Evolutionary conservation across 2,797 vertebrate genomes (phyloP).

Genomic region (Anomalospiza imberbis): DNA sequence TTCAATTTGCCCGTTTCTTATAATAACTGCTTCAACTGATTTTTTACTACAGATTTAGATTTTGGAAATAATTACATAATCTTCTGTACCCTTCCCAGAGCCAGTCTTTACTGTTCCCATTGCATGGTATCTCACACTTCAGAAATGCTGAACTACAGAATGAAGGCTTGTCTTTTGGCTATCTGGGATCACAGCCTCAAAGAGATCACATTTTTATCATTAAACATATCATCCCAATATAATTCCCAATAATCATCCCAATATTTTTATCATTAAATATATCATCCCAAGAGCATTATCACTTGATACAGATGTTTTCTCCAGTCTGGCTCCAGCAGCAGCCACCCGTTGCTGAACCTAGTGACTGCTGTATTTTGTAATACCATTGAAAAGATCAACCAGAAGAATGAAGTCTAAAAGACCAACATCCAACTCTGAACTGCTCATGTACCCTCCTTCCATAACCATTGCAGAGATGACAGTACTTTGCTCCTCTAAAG

Average conservation of each 20-base stretch:
- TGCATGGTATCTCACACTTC: background rate
- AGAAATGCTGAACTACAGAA: background rate
- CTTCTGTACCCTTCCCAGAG: background rate
- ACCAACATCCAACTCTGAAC: background rate
- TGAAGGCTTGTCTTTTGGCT: background rate
- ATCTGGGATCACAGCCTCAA: background rate
- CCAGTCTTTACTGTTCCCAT: background rate
- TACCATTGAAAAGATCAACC: background rate
- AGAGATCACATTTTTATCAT: background rate
- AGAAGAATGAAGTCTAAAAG: background rate
- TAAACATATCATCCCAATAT: no score
- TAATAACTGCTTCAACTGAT: background rate
- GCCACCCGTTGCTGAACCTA: background rate
- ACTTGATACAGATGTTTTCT: background rate
- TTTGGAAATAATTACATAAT: background rate
- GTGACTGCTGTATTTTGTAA: background rate
- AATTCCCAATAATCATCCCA: no score
- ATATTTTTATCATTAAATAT: no score
- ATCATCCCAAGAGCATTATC: background rate
- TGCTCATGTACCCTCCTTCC: background rate
- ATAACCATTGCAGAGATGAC: background rate
- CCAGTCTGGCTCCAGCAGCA: background rate
- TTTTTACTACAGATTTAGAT: background rate
- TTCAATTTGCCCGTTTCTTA: background rate
- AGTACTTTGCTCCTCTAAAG: background rate